Conservation (phyloP, 2,113 vertebrate genomes). For the Cyprinus carpio region DNA sequence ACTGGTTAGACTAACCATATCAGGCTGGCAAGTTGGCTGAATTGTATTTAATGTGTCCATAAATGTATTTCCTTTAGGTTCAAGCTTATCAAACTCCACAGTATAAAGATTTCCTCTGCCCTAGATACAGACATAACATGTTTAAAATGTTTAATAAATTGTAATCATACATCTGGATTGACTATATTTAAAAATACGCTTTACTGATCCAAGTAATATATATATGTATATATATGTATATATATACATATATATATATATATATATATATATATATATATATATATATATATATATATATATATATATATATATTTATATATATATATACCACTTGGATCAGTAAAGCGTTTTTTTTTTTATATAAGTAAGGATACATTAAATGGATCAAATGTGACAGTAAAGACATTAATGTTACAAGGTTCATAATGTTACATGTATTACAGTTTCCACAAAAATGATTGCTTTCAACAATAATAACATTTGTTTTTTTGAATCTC, state of each 20-base stretch:
- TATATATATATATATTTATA: too few relatives aligned
- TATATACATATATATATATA: too few relatives aligned
- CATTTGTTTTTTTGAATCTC: neutral
- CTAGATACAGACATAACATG: slow-evolving; percentile 60
- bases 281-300: too few relatives aligned
- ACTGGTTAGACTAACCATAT: slow-evolving; percentile 75
- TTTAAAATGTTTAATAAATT: neutral
- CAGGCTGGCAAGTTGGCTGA: slow-evolving; percentile 74
- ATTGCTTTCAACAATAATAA: neutral
- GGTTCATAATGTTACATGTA: neutral
- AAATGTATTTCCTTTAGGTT: slow-evolving; percentile 9
- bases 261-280: too few relatives aligned
- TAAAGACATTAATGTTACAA: neutral
- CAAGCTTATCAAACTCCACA: slow-evolving; percentile 77
- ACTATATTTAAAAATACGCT: neutral
- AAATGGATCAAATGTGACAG: neutral
- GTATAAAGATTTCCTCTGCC: slow-evolving; percentile 72
- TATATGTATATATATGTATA: too few relatives aligned
- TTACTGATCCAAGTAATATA: too few relatives aligned
- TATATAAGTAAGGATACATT: neutral
- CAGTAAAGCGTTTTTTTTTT: too few relatives aligned
- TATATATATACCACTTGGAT: too few relatives aligned
- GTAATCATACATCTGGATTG: neutral
- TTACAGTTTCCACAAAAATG: neutral
- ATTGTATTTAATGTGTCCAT: slow-evolving; percentile 53